Conservation (phyloP, 92 coral and sea anemone species). For the Actinostola sp. region DNA sequence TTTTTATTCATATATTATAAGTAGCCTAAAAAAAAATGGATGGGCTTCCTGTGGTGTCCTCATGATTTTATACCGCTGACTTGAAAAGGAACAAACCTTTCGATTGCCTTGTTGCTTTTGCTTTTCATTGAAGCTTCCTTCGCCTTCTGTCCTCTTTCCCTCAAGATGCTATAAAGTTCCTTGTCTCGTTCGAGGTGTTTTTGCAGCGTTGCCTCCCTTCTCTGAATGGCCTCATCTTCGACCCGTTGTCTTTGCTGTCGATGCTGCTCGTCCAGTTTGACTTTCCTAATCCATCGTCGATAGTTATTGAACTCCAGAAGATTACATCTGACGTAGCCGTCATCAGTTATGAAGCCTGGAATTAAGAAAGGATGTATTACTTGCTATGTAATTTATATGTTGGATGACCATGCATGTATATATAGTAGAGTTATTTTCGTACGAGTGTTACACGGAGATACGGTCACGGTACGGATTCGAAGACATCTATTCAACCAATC, state of each 20-base stretch:
- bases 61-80: too few relatives aligned
- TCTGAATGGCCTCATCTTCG: conserved; percentile 46
- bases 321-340: conserved; percentile 86
- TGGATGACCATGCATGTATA: too few relatives aligned
- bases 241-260: conserved; percentile 52
- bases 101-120: conserved; percentile 8
- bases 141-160: conserved; percentile 60
- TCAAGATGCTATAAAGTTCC: conserved; percentile 52
- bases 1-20: too few relatives aligned
- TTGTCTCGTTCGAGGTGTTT: conserved; percentile 69
- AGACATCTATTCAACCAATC: too few relatives aligned
- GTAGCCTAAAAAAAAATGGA: too few relatives aligned
- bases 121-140: conserved; percentile 45
- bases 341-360: conserved; percentile 86
- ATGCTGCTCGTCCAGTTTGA: conserved; percentile 78
- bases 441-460: too few relatives aligned
- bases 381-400: not conserved
- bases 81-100: conserved; percentile 23
- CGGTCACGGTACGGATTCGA: too few relatives aligned
- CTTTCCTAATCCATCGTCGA: conserved; percentile 90
- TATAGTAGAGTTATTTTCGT: too few relatives aligned
- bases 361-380: not conserved
- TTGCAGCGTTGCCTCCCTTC: conserved; percentile 47
- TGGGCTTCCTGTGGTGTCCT: too few relatives aligned
- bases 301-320: conserved; percentile 91